Conservation (phyloP, 2,113 vertebrate genomes). For the Helogale parvula region DNA sequence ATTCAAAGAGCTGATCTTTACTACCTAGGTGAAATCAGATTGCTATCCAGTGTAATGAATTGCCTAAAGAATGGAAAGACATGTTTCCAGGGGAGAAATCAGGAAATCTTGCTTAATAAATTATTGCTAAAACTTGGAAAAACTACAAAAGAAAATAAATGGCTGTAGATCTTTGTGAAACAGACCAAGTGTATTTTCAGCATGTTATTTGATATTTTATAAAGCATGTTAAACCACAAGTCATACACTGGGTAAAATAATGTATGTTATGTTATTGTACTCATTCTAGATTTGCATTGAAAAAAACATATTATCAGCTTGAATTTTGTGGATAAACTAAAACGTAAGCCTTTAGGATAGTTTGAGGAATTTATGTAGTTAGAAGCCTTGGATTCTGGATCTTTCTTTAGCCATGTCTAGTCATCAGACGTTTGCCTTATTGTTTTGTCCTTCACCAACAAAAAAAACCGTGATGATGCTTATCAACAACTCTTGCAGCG, state of each 20-base stretch:
- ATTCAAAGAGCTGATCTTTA: constrained; percentile 9
- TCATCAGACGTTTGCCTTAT: constrained; percentile 25
- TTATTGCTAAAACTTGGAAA: background rate
- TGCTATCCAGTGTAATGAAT: background rate
- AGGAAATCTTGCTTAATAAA: constrained; percentile 45
- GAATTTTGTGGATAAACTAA: background rate
- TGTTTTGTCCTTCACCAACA: constrained; percentile 53
- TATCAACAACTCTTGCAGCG: constrained; percentile 30
- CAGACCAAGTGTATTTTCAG: background rate
- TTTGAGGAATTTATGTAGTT: background rate
- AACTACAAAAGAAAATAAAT: constrained; percentile 34
- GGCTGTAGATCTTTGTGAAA: background rate
- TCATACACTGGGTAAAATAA: background rate
- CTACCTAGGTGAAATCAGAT: constrained; percentile 1
- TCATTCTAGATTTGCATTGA: constrained; percentile 2
- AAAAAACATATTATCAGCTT: background rate
- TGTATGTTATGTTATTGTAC: background rate
- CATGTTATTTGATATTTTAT: background rate
- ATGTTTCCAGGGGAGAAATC: background rate
- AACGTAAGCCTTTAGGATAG: background rate
- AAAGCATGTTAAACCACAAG: background rate
- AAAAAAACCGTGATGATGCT: constrained; percentile 20
- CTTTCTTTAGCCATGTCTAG: background rate
- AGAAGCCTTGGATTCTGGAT: constrained; percentile 33
- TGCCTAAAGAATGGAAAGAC: constrained; percentile 6